These are phyloP conservation scores for Loxodonta africana DNA, from an alignment of 2,113 vertebrate genomes.

Conservation along the genomic window DNA sequence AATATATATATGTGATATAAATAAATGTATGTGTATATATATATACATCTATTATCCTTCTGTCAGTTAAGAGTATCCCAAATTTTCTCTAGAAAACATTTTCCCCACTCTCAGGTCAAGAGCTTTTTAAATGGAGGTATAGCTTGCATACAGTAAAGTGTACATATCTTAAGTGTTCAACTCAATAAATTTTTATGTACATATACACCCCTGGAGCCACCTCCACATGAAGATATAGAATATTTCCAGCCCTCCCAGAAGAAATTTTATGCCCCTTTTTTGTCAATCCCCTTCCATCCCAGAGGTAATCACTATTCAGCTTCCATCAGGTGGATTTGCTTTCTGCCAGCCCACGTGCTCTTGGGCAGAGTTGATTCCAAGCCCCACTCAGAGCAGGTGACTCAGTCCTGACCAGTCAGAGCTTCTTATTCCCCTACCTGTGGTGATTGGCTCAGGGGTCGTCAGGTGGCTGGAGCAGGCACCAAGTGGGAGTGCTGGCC, in stretches of 20 bases:
- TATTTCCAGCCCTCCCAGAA: background rate
- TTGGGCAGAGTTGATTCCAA: background rate
- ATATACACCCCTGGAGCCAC: background rate
- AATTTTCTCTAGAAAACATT: background rate
- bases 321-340: background rate
- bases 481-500: background rate
- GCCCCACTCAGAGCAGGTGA: background rate
- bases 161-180: background rate
- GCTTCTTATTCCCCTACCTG: background rate
- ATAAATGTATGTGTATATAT: too few relatives aligned
- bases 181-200: too few relatives aligned
- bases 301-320: background rate
- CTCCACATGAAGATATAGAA: background rate
- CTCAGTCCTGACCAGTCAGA: background rate
- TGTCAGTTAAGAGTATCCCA: background rate
- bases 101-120: background rate
- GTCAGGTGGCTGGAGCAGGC: background rate
- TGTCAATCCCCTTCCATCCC: background rate
- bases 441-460: background rate
- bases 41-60: too few relatives aligned
- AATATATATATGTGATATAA: background rate
- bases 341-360: background rate
- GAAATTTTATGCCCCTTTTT: background rate
- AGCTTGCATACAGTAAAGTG: background rate
- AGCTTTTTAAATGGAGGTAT: background rate